Base-by-base conservation (phyloP, 2,888 invertebrate species). In the Digitonthophagus gazella region DNA sequence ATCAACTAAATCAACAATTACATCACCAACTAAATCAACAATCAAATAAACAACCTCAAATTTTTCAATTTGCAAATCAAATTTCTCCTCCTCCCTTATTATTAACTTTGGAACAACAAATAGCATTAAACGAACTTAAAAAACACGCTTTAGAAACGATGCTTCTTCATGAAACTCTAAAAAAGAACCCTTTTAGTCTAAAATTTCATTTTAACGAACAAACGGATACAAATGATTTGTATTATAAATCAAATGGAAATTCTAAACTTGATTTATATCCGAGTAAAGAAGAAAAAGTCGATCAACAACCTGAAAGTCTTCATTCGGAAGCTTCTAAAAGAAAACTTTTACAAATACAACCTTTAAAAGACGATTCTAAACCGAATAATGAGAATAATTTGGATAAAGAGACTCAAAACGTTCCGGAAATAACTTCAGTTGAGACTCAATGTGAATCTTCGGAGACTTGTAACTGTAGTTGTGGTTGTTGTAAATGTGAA, bases 141-240 rank as follows among this genome's bases (percentile, higher is more conserved):
- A 71, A 71, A 15, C 69, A 76, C 44, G 72, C 71, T 22, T 71
- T 76, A 54, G 75, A 76, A 70, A 67, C 67, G 11, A 65, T 76
- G 70, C 68, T 76, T 58, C 65, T 76, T 28, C 74, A 76, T 28
- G 74, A 76, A 66, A 72, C 73, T 56, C 28, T 75, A 15, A 72
- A 71, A 61, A 70, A 70, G 3, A 76, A 75, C 58, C 77, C 76
- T 0, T 77, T 75, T 71, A 67, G 74, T 65, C 71, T 78, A 19
- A 73, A 73, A 66, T 77, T 79, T 70, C 78, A 77, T 71, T 58
- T 65, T 28, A 75, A 78, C 69, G 69, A 58, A 15, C 71, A 73
- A 58, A 78, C 78, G 0, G 76, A 78, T 14, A 77, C 76, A 18
- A 69, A 75, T 0, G 77, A 78, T 70, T 71, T 78, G 18, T 14